phyloP scores from a whole-genome alignment of 2,888 invertebrate species.

The Sinopyrophorus schimmeli region DNA sequence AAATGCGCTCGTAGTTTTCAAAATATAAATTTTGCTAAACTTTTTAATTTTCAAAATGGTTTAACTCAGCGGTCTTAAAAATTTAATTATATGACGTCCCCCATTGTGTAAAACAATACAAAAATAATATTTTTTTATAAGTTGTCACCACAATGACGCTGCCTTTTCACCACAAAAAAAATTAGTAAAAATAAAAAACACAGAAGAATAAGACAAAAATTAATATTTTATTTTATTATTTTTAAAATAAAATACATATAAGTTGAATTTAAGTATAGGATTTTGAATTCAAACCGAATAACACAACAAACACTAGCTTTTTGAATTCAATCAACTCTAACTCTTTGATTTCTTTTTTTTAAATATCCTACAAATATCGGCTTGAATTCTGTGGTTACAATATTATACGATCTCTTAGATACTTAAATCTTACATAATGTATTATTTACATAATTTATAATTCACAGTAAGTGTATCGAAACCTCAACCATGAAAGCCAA shows the following conservation, averaged over 20 bases:
- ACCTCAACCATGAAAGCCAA: constrained; percentile 13
- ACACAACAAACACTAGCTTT: constrained; percentile 29
- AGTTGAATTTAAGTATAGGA: constrained; percentile 46
- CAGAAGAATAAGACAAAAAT: too few species aligned
- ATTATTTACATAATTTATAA: constrained; percentile 30
- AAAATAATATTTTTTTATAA: too few species aligned
- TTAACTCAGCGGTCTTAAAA: too few species aligned
- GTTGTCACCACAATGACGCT: too few species aligned
- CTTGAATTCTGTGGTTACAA: constrained; percentile 26
- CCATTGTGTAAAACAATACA: too few species aligned
- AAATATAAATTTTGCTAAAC: too few species aligned
- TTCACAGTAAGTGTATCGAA: constrained; percentile 25
- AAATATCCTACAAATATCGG: constrained; percentile 30
- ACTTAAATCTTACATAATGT: constrained; percentile 26
- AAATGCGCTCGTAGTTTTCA: too few species aligned
- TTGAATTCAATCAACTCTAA: constrained; percentile 13
- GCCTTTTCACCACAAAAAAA: too few species aligned
- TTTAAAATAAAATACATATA: constrained; percentile 53
- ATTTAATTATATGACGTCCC: too few species aligned
- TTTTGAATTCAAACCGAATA: constrained; percentile 38
- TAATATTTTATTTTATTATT: constrained; percentile 42
- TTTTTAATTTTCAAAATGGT: too few species aligned
- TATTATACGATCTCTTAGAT: constrained; percentile 28
- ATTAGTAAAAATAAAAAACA: too few species aligned
- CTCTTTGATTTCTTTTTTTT: constrained; percentile 6